Conservation (phyloP, 2,888 invertebrate species). For the Megalurothrips usitatus region DNA sequence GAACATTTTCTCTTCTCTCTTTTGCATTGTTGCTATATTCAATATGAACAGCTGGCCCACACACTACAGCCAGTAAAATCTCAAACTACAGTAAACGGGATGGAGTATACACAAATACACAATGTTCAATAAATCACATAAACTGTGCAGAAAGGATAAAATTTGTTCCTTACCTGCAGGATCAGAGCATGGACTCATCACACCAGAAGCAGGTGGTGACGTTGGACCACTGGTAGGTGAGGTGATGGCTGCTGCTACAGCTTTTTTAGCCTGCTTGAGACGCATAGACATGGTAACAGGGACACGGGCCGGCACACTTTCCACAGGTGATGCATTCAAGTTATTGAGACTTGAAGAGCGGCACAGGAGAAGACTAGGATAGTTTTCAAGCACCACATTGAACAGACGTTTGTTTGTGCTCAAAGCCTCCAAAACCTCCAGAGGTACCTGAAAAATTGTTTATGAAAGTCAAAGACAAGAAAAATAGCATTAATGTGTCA, state of each 20-base stretch:
- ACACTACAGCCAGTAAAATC: background rate
- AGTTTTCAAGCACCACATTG: conserved; percentile 66
- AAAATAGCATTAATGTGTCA: background rate
- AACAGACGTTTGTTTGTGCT: conserved; percentile 61
- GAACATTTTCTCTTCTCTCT: background rate
- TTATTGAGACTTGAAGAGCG: conserved; percentile 43
- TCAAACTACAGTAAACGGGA: background rate
- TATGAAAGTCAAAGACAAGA: conserved; percentile 26
- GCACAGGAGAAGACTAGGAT: conserved; percentile 62
- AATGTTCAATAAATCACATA: background rate
- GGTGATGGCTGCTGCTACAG: background rate
- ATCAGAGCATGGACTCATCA: background rate
- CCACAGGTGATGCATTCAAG: conserved; percentile 46
- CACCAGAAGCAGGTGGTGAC: background rate
- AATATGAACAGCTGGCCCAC: background rate
- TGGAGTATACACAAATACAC: background rate
- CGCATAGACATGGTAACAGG: conserved; percentile 63
- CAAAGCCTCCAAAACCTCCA: conserved; percentile 60
- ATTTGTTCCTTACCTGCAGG: background rate
- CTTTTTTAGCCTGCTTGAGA: conserved; percentile 47
- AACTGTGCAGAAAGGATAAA: background rate
- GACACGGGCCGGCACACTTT: conserved; percentile 48
- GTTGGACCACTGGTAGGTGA: background rate
- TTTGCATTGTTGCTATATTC: background rate
- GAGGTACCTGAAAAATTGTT: conserved; percentile 52